Evolutionary conservation across 1,140 invertebrate genomes (phyloP).

Genomic region (Mizuhopecten yessoensis): DNA sequence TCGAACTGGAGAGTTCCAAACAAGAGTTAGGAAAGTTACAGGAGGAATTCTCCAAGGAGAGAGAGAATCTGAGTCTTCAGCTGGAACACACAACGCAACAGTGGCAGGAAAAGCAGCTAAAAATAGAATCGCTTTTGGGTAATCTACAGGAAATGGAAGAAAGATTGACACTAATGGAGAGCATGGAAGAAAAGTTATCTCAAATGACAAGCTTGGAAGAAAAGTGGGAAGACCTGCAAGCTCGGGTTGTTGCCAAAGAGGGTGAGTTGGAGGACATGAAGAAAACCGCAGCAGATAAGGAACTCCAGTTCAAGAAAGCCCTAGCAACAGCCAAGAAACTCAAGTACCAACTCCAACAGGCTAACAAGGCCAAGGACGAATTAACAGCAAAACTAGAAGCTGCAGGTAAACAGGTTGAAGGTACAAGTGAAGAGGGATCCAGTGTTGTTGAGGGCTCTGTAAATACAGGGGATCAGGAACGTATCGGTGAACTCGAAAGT

Average conservation of each 20-base stretch:
- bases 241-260: not conserved
- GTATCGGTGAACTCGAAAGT: slow-evolving; percentile 47
- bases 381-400: slow-evolving; percentile 49
- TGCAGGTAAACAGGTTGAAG: slow-evolving; percentile 35
- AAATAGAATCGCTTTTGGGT: slow-evolving; percentile 75
- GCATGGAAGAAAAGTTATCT: slow-evolving; percentile 22
- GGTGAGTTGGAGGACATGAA: slow-evolving; percentile 63
- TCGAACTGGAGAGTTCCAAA: slow-evolving; percentile 4
- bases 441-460: not conserved
- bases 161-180: slow-evolving; percentile 65
- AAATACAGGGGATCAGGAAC: too few species aligned
- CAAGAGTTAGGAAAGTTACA: not conserved
- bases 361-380: slow-evolving; percentile 59
- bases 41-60: not conserved
- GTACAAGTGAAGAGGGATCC: slow-evolving; percentile 49
- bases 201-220: slow-evolving; percentile 23
- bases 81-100: slow-evolving; percentile 55
- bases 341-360: slow-evolving; percentile 72
- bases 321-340: slow-evolving; percentile 80
- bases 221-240: slow-evolving; percentile 50
- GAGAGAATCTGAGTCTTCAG: slow-evolving; percentile 39
- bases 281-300: slow-evolving; percentile 71
- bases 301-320: slow-evolving; percentile 75
- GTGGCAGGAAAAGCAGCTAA: slow-evolving; percentile 72
- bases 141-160: slow-evolving; percentile 80